phyloP scores from a whole-genome alignment of 23 tunicate species.

The Trididemnum miniatum region DNA sequence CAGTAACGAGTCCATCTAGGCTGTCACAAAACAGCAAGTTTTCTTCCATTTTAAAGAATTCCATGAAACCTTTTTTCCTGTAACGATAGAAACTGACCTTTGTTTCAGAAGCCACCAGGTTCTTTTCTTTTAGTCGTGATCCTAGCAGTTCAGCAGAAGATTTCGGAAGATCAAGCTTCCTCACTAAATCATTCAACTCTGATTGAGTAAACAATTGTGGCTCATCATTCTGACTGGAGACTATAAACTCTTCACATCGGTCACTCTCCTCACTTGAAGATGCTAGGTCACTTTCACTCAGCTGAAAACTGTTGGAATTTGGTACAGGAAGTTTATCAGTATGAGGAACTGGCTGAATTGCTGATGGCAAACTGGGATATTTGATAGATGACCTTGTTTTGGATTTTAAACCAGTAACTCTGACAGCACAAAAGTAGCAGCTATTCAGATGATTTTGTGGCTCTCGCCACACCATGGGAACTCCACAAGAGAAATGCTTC shows the following conservation, averaged over 20 bases:
- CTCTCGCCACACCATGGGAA: too few relatives aligned
- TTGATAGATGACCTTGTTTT: neutral
- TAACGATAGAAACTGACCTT: neutral
- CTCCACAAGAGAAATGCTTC: too few relatives aligned
- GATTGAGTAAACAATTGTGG: conserved; percentile 23
- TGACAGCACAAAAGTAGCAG: conserved; percentile 13
- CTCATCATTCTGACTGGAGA: conserved; percentile 22
- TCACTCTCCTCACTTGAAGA: conserved; percentile 4
- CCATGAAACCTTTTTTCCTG: conserved; percentile 1
- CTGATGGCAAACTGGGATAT: conserved; percentile 7
- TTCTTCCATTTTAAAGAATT: neutral
- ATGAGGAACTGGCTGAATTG: neutral
- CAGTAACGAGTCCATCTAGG: neutral
- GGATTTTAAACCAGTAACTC: neutral
- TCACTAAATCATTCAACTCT: conserved; percentile 16
- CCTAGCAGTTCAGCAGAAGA: conserved; percentile 15
- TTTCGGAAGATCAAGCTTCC: conserved; percentile 1
- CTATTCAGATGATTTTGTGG: neutral
- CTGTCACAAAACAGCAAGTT: conserved; percentile 9
- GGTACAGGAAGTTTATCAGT: conserved; percentile 3
- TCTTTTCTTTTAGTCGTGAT: neutral
- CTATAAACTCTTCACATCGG: conserved; percentile 3
- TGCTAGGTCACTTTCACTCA: neutral
- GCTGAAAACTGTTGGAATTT: neutral
- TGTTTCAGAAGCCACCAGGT: neutral